These are phyloP conservation scores for Tribolium madens DNA, from an alignment of 1,140 invertebrate genomes.

Conservation along the genomic window DNA sequence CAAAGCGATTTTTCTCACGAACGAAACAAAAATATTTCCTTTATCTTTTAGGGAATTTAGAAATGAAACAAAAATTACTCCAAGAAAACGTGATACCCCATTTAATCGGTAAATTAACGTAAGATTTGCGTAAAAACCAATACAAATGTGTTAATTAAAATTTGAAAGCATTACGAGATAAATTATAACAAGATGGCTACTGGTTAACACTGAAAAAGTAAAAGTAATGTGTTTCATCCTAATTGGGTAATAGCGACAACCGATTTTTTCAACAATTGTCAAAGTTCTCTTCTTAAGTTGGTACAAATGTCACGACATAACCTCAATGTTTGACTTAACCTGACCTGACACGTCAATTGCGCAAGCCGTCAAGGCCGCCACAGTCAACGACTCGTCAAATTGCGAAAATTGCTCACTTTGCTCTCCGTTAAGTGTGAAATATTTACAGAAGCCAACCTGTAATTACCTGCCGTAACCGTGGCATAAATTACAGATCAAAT, in stretches of 20 bases:
- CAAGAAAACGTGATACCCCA: too few relatives aligned
- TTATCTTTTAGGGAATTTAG: too few relatives aligned
- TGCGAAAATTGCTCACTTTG: background rate
- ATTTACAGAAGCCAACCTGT: conserved; percentile 16
- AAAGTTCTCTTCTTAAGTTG: too few relatives aligned
- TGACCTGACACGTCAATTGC: too few relatives aligned
- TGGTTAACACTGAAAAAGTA: background rate
- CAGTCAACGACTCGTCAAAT: background rate
- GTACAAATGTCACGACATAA: too few relatives aligned
- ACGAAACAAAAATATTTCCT: too few relatives aligned
- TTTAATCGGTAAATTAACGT: too few relatives aligned
- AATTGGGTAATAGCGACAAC: too few relatives aligned
- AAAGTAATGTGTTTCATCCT: background rate
- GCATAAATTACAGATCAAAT: conserved; percentile 3
- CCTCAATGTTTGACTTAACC: too few relatives aligned
- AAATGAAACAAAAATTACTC: too few relatives aligned
- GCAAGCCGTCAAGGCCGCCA: background rate
- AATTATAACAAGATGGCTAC: background rate
- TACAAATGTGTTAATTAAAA: background rate
- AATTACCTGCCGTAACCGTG: conserved; percentile 24
- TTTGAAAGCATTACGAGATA: background rate
- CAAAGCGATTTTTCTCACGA: too few relatives aligned
- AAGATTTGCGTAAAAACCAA: background rate
- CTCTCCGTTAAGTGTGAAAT: background rate
- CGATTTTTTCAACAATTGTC: too few relatives aligned